Evolutionary conservation across 2,797 vertebrate genomes (phyloP).

Genomic region (Eurystomus glaucurus): DNA sequence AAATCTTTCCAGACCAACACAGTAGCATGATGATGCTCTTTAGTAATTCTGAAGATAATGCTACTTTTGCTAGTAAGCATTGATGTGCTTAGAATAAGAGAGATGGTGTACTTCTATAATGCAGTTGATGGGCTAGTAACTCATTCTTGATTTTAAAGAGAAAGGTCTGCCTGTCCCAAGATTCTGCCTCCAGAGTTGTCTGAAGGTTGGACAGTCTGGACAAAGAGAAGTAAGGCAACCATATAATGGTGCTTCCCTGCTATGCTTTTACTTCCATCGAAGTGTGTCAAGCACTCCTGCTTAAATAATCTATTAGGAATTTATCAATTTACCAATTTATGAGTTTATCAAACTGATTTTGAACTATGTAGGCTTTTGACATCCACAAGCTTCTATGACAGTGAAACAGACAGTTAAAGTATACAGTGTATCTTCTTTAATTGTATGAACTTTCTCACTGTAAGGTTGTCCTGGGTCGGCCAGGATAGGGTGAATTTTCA

Average conservation of each 20-base stretch:
- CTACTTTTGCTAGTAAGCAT: background rate
- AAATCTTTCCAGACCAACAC: background rate
- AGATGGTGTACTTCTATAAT: background rate
- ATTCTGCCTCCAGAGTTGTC: background rate
- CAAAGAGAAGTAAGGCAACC: background rate
- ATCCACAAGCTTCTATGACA: background rate
- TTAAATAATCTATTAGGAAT: background rate
- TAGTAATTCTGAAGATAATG: background rate
- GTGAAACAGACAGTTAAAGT: background rate
- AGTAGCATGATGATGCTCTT: background rate
- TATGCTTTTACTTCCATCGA: background rate
- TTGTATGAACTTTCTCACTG: background rate
- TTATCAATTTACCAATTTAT: background rate
- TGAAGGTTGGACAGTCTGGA: background rate
- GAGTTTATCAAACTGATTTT: background rate
- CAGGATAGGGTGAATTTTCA: too few species aligned
- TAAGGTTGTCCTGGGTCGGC: background rate
- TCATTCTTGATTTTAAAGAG: background rate
- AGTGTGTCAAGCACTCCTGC: background rate
- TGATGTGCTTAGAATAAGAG: background rate
- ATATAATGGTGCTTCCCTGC: background rate
- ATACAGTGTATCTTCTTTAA: background rate
- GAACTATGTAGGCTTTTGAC: background rate
- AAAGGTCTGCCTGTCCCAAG: background rate
- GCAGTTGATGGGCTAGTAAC: background rate